Base-by-base conservation (phyloP, 2,113 vertebrate genomes). In the Pangasianodon gigas region DNA sequence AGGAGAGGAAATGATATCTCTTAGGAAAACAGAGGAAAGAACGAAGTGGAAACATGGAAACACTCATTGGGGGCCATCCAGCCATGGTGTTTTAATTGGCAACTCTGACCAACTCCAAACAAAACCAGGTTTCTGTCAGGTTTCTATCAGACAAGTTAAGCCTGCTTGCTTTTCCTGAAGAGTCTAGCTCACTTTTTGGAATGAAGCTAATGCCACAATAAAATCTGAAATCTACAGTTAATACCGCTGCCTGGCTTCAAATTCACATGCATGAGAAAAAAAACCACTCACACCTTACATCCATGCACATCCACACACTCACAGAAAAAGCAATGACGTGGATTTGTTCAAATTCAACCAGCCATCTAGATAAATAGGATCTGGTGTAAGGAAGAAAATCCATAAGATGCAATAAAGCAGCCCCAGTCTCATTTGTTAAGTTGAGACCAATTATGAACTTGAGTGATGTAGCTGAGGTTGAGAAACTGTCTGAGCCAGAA, bases 291-390 rank as follows among this genome's bases (percentile, higher is more conserved):
- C 46, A 46, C 75, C 75, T 52, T 79, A 79, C 21, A 44, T 44
- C 37, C 46, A 41, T 74, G 5, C 9, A 60, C 37, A 32, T n/a
- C 41, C 37, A 87, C 0, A 52, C 44, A 84, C 26, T 83, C 60
- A 77, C 44, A 54, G 51, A 77, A 29, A 79, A 85, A 88, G 86
- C 56, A 69, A 58, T 77, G 81, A 67, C 21, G 62, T 56, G 41
- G 65, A 37, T 69, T 87, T 87, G 77, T 84, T 84, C 51, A 60
- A 60, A 87, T 84, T 80, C 16, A 87, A 74, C 52, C 44, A 74
- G 16, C 29, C 46, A 62, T 75, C 37, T 88, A 84, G 46, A 85
- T 32, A 5, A 77, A 52, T 10, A 67, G 41, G 48, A 84, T 79
- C n/a, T 51, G 48, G 29, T 74, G 9, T 65, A n/a, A 54, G 19